Evolutionary conservation across 1,140 invertebrate genomes (phyloP), one percentile per base, ranked within the genome.

Genomic region (Tetramorium simillimum): DNA sequence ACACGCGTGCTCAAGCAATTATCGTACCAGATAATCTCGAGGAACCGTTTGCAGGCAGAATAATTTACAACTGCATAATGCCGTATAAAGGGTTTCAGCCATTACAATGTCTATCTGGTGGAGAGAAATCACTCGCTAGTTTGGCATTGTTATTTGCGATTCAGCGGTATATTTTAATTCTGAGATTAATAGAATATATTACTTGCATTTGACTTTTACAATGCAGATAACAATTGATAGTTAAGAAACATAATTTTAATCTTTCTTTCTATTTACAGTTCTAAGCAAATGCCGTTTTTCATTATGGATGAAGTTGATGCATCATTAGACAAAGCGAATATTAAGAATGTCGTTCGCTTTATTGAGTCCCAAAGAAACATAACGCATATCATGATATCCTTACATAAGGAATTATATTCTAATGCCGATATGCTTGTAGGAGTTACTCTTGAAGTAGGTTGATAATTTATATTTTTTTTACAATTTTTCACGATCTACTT

Each of bases 221-320:
- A 40, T 43, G 12, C 18, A 10, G 21, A 69, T 40, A 58, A 51
- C 5, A 33, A 6, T 1, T 0, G 12, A 28, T 37, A 46, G 0
- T 84, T 4, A 10, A 85, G 14, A 46, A 70, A 62, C n/a, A 12
- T 33, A 84, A 9, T 60, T 14, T 18, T 3, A 75, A 46, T n/a
- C 2, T 28, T 43, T 91, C 80, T 88, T 33, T 3, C 14, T 4
- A 46, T 46, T 95, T 94, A 12, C 92, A 98, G 98, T 93, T 99
- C 98, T 94, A 99, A 99, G 93, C 98, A 99, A 56, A 98, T 99
- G 24, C 99, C 99, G 21, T 99, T 99, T 95, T 99, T 99, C 96
- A 98, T 99, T 28, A 96, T 99, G 90, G 99, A 99, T 95, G 99
- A 99, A 96, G 99, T 99, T 90, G 99, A 99, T 96, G 99, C 99